Base-by-base conservation (phyloP, 2,888 invertebrate genomes). In the Eristalis arbustorum region DNA sequence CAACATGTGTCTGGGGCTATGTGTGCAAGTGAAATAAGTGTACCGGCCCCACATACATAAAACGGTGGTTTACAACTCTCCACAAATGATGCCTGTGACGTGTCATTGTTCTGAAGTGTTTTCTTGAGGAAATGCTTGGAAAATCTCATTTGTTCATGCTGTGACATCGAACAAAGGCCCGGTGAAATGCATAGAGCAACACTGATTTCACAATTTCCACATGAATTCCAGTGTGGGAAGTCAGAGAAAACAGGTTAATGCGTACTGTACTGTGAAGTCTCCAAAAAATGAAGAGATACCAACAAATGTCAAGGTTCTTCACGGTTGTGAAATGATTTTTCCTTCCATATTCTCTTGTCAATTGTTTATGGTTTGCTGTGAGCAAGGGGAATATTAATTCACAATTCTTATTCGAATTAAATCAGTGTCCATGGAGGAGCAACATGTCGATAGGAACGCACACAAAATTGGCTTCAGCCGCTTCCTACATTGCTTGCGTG, bases 11-110 rank as follows among this genome's bases (percentile, higher is more conserved):
- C 77, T 82, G 68, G 42, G 59, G 40, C 77, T 72, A 56, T 71
- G 85, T 42, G 82, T 75, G 76, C 66, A 75, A 73, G 82, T 82
- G 88, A 88, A 88, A 89, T 88, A 85, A 84, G 84, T 87, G 84
- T 88, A 78, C 81, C 88, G 85, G 84, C 77, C 82, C 18, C 56
- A 62, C 64, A 42, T 61, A 74, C 14, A 64, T 73, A 59, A 72
- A 57, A 59, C 75, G 79, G 64, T 75, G 62, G 68, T 69, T 74
- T 56, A 61, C 14, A 84, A 88, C 78, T 84, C 88, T 88, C 84
- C 87, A 49, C 49, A 81, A 67, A 74, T 57, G 78, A 88, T 61
- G 76, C 64, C 71, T 79, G 88, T 89, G 89, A 89, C 89, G 88
- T 88, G 89, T 89, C 89, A 89, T 81, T 67, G 66, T 10, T 63